These are phyloP conservation scores for Lithophane leautieri DNA, from an alignment of 2,888 invertebrate species.

Conservation along the genomic window DNA sequence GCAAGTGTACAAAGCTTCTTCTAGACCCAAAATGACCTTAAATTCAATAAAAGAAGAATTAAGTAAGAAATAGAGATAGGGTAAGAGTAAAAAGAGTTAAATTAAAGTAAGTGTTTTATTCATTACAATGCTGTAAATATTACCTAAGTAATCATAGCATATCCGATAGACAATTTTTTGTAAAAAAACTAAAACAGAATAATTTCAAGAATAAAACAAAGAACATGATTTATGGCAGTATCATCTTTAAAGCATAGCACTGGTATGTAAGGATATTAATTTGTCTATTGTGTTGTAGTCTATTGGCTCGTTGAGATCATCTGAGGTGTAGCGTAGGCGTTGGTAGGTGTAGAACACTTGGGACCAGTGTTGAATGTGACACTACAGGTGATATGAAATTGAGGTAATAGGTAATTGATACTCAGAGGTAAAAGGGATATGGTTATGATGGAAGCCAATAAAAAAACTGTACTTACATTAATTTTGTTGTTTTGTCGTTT, in stretches of 20 bases:
- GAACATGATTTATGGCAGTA: slow-evolving; percentile 20
- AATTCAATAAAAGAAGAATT: not conserved
- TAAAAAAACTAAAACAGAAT: not conserved
- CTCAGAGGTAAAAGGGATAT: slow-evolving; percentile 1
- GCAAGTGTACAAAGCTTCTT: not conserved
- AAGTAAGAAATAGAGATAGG: no score
- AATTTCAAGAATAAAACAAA: not conserved
- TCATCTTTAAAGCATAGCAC: slow-evolving; percentile 19
- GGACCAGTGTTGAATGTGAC: slow-evolving; percentile 38
- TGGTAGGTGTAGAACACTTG: slow-evolving; percentile 38
- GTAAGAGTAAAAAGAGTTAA: not conserved
- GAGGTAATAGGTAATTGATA: slow-evolving; percentile 15
- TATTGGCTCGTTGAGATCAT: slow-evolving; percentile 54
- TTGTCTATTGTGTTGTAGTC: slow-evolving; percentile 46
- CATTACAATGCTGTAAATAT: not conserved
- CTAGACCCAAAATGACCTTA: not conserved
- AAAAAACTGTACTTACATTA: not conserved
- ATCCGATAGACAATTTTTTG: not conserved
- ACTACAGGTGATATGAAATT: slow-evolving; percentile 1
- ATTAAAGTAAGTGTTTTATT: not conserved
- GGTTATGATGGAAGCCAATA: not conserved
- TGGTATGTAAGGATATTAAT: slow-evolving; percentile 52
- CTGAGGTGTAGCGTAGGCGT: slow-evolving; percentile 24
- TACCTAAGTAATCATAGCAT: not conserved
- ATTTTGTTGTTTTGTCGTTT: no score